A percentile compares a stretch with the other conserved stretches of the same genome.
phyloP scores from a whole-genome alignment of 2,113 vertebrate species.

The Loxodonta africana region DNA sequence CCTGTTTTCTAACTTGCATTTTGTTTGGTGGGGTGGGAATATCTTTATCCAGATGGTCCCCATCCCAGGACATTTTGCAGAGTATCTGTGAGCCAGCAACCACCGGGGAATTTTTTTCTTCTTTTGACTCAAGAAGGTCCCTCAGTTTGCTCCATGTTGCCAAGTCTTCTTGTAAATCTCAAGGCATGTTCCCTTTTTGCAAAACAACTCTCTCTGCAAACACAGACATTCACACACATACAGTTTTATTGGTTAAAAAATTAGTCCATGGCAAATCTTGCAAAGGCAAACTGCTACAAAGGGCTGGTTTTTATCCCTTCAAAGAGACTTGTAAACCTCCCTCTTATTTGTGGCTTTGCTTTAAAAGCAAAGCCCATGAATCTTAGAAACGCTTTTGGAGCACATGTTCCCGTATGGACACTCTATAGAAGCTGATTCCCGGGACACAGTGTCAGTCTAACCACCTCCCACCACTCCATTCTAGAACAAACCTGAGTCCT shows the following conservation, averaged over 20 bases:
- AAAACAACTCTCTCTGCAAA: constrained; percentile 71
- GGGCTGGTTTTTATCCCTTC: not conserved
- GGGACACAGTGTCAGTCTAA: not conserved
- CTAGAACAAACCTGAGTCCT: constrained; percentile 61
- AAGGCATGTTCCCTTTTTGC: constrained; percentile 58
- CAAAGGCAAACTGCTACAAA: constrained; percentile 36
- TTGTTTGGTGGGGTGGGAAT: constrained; percentile 80
- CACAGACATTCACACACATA: constrained; percentile 37
- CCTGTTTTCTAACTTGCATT: constrained; percentile 81
- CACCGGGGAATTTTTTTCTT: constrained; percentile 53
- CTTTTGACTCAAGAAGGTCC: constrained; percentile 71
- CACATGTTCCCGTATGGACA: not conserved
- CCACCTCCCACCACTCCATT: not conserved
- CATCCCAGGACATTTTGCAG: constrained; percentile 83
- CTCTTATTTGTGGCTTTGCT: not conserved
- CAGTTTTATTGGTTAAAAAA: constrained; percentile 64
- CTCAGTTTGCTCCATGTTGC: constrained; percentile 51
- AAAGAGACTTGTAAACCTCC: not conserved
- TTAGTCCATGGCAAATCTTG: not conserved
- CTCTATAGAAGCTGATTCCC: not conserved
- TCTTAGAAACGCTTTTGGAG: not conserved
- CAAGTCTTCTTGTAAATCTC: constrained; percentile 77
- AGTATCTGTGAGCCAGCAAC: constrained; percentile 80
- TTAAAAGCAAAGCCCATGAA: constrained; percentile 59
- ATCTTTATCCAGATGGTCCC: constrained; percentile 83